These are phyloP conservation scores for Brachypteracias leptosomus DNA, from an alignment of 2,113 vertebrate species.

Conservation along the genomic window DNA sequence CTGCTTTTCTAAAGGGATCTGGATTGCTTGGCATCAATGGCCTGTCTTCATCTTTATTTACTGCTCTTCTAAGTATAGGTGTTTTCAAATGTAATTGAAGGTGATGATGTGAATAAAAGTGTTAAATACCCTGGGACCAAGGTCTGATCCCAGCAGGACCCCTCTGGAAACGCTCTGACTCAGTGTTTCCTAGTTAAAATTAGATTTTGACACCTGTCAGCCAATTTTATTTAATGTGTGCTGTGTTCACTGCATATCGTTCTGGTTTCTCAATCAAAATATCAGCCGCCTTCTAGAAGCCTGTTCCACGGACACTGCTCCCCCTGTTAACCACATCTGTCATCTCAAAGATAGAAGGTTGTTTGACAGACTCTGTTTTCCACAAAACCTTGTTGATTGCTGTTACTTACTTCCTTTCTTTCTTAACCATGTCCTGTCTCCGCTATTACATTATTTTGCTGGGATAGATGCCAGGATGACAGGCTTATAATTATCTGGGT, in stretches of 20 bases:
- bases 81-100: constrained; percentile 27
- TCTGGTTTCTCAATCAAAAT: constrained; percentile 26
- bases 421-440: constrained; percentile 61
- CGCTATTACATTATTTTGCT: constrained; percentile 18
- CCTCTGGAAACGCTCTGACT: constrained; percentile 14
- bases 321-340: constrained; percentile 27
- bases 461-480: constrained; percentile 26
- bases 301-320: constrained; percentile 20
- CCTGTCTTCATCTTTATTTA: constrained; percentile 41
- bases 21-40: neutral
- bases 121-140: constrained; percentile 20
- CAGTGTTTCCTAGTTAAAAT: constrained; percentile 34
- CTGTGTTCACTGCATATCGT: neutral
- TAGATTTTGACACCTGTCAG: constrained; percentile 57
- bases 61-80: constrained; percentile 37
- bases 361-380: constrained; percentile 50
- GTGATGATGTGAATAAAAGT: constrained; percentile 24
- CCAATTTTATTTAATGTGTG: neutral
- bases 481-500: constrained; percentile 38
- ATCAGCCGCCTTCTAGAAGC: constrained; percentile 24
- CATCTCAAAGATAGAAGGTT: constrained; percentile 15
- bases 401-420: constrained; percentile 60
- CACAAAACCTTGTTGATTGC: constrained; percentile 48
- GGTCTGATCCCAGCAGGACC: constrained; percentile 13
- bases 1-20: neutral